Evolutionary conservation across 2,888 invertebrate species (phyloP), one percentile per base, ranked within the genome.

Genomic region (Hypena proboscidalis): DNA sequence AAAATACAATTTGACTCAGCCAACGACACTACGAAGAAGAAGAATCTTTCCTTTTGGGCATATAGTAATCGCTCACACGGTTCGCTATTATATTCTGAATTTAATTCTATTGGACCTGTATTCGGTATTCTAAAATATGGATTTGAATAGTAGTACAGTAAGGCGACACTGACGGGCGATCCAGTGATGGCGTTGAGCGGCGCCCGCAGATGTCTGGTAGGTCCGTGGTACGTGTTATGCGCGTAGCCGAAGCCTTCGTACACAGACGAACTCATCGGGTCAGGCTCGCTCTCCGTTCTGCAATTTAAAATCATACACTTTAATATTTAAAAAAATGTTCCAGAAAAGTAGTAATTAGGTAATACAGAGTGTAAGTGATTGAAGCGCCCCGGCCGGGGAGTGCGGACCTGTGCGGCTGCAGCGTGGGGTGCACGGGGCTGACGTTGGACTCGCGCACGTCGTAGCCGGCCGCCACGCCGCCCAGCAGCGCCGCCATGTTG

Each of bases 201-300:
- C 2, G 95, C 93, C 4, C 96, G 92, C 68, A 94, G 92, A 71
- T 96, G 96, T 50, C 94, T 91, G 3, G 95, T 93, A 27, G 96
- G 96, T 0, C 97, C 98, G 83, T 97, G 98, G 88, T 97, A 98
- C 1, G 97, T 97, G 85, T 97, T 96, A 80, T 97, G 97, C 23
- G 94, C 93, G 78, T 94, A 95, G 0, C 93, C 93, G 57, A 79
- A 84, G 1, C 86, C 79, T 46, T 86, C 88, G 68, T 80, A 84
- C 33, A 77, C 59, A 0, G 80, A 60, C 1, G 79, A 51, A 10
- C 74, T 68, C 3, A 83, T 44, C 17, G 88, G 77, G 58, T 90
- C 73, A 0, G 79, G 59, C 34, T 89, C 90, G 2, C 74, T n/a
- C 41, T 89, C 90, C 22, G 80, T 23, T 52, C 88, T 88, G 78